Conservation (phyloP, 1,140 invertebrate species). For the Diplogasteroides magnus region DNA sequence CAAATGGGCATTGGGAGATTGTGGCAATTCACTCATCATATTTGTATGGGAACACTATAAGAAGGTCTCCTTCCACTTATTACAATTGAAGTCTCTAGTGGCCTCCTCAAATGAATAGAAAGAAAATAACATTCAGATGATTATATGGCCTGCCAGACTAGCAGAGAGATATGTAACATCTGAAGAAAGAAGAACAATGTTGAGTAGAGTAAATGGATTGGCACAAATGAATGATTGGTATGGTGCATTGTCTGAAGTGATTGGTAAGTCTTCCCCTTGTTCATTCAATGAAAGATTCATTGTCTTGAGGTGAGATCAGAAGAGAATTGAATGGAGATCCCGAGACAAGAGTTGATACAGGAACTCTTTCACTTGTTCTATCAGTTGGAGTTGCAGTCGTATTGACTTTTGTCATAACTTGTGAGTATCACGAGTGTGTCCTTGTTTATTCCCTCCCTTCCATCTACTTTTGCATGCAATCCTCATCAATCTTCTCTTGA, state of each 20-base stretch:
- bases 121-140: conserved; percentile 37
- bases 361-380: conserved; percentile 46
- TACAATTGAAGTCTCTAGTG: background rate
- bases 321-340: conserved; percentile 47
- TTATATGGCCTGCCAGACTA: conserved; percentile 53
- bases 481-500: background rate
- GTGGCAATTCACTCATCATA: conserved; percentile 53
- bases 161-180: conserved; percentile 47
- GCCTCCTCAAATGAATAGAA: background rate
- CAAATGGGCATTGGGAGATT: conserved; percentile 54
- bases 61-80: conserved; percentile 33
- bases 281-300: background rate
- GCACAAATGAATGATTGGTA: conserved; percentile 49
- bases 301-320: conserved; percentile 44
- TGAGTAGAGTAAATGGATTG: conserved; percentile 46
- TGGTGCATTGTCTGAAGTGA: conserved; percentile 34
- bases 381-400: conserved; percentile 48
- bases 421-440: conserved; percentile 21
- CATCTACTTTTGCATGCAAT: background rate
- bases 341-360: conserved; percentile 47
- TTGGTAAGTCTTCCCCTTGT: conserved; percentile 18
- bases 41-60: conserved; percentile 55
- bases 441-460: background rate
- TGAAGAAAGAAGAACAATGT: conserved; percentile 46
- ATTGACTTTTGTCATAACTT: conserved; percentile 48